Conservation (phyloP, 2,113 vertebrate species). For the Macroglossus sobrinus region DNA sequence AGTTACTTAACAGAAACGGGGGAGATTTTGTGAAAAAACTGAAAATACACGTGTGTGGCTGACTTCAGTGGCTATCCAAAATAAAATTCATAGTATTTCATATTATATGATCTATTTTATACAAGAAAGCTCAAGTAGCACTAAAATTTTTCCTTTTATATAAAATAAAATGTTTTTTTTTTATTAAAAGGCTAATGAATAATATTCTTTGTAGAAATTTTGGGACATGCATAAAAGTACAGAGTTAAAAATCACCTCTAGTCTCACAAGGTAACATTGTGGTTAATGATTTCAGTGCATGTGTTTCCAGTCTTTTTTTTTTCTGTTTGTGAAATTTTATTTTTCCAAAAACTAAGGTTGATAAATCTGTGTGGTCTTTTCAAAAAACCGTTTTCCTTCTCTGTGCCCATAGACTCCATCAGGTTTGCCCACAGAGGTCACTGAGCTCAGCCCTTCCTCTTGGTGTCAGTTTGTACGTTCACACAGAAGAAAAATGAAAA, state of each 20-base stretch:
- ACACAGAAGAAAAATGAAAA: not conserved
- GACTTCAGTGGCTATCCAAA: not conserved
- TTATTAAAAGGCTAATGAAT: not conserved
- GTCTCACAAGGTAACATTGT: not conserved
- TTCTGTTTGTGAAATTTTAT: not conserved
- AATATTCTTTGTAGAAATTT: not conserved
- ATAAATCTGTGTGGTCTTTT: not conserved
- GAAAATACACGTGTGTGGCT: not conserved
- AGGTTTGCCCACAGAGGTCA: not conserved
- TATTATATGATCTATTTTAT: not conserved
- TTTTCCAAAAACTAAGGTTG: not conserved
- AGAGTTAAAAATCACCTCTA: not conserved
- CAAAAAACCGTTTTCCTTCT: not conserved
- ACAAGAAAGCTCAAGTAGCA: not conserved
- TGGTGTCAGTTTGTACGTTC: rapidly evolving
- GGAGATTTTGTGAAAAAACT: not conserved
- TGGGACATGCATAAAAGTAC: not conserved
- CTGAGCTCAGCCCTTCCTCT: not conserved
- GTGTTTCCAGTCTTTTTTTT: not conserved
- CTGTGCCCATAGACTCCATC: not conserved
- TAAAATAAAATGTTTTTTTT: not conserved
- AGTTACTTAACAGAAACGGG: not conserved
- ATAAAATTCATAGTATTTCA: not conserved
- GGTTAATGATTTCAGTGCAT: not conserved
- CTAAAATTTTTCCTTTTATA: not conserved